These are phyloP conservation scores for Harmothoe impar DNA, from an alignment of 2,888 invertebrate species.

Conservation along the genomic window DNA sequence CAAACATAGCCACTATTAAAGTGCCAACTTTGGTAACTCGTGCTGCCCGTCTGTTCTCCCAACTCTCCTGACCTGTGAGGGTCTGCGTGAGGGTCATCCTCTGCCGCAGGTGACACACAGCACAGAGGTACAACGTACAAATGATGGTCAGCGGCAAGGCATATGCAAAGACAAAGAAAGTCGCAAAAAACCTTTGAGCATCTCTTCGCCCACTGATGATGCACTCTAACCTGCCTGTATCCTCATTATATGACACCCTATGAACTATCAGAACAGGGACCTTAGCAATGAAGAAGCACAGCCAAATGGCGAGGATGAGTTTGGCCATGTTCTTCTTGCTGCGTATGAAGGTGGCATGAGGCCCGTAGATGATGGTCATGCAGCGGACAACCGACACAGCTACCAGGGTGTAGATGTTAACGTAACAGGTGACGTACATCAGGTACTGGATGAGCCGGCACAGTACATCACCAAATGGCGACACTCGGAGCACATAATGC, in stretches of 20 bases:
- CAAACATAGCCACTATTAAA: slow-evolving; percentile 60
- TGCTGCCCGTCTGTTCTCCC: not conserved
- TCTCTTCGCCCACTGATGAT: slow-evolving; percentile 66
- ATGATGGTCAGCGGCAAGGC: slow-evolving; percentile 55
- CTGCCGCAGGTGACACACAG: slow-evolving; percentile 18
- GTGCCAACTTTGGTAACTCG: slow-evolving; percentile 54
- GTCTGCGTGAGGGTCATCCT: not conserved
- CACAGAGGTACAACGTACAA: not conserved
- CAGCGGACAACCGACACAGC: slow-evolving; percentile 68
- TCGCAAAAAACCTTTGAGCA: slow-evolving; percentile 53
- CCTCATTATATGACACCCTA: slow-evolving; percentile 55
- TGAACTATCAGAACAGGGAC: slow-evolving; percentile 69
- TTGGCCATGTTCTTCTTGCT: slow-evolving; percentile 60
- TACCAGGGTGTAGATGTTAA: slow-evolving; percentile 69
- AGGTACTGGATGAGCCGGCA: slow-evolving; percentile 70
- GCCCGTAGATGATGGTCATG: slow-evolving; percentile 65
- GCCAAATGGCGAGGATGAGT: slow-evolving; percentile 68
- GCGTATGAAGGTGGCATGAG: not conserved
- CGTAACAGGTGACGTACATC: slow-evolving; percentile 69
- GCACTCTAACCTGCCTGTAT: slow-evolving; percentile 64
- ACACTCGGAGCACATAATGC: slow-evolving; percentile 68
- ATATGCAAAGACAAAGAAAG: slow-evolving; percentile 65
- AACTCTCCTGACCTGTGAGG: not conserved
- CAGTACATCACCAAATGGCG: slow-evolving; percentile 68
- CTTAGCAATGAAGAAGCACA: slow-evolving; percentile 67